A percentile compares a stretch with the other conserved stretches of the same genome.
Evolutionary conservation across 2,888 invertebrate genomes (phyloP).

Genomic region (Phalera bucephala): DNA sequence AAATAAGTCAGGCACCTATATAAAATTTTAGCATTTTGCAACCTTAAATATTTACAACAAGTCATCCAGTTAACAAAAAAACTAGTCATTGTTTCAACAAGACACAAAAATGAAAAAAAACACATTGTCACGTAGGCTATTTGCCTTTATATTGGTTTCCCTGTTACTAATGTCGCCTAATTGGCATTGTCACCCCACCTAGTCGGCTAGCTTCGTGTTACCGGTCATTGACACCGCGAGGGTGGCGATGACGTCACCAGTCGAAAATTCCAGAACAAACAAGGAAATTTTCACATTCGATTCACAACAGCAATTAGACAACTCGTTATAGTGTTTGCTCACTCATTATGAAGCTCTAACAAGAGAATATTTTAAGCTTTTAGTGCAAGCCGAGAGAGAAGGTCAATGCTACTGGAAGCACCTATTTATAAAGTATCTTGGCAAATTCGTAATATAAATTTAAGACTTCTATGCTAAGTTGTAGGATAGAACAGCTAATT

Average conservation of each 20-base stretch:
- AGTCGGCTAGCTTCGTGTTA: neutral
- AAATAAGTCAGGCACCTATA: no score
- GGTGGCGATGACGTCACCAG: constrained; percentile 50
- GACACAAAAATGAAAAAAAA: constrained; percentile 1
- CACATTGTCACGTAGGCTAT: constrained; percentile 15
- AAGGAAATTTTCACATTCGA: constrained; percentile 54
- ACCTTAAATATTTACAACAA: no score
- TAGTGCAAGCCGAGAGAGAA: constrained; percentile 29
- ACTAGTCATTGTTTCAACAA: no score
- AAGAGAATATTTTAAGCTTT: constrained; percentile 35
- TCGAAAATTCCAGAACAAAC: constrained; percentile 48
- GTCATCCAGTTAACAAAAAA: no score
- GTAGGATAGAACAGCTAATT: no score
- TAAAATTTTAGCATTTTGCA: no score
- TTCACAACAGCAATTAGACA: constrained; percentile 63
- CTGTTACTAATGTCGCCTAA: constrained; percentile 28
- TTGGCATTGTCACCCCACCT: constrained; percentile 26
- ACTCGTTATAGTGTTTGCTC: constrained; percentile 51
- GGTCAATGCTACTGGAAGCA: constrained; percentile 55
- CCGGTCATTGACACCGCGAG: constrained; percentile 45
- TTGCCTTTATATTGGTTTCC: constrained; percentile 28
- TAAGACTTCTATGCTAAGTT: no score
- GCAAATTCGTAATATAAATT: neutral
- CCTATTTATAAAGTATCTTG: constrained; percentile 26
- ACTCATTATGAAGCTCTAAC: constrained; percentile 40